Base-by-base conservation (phyloP, 2,888 invertebrate genomes). In the Chaitophorus viminalis region DNA sequence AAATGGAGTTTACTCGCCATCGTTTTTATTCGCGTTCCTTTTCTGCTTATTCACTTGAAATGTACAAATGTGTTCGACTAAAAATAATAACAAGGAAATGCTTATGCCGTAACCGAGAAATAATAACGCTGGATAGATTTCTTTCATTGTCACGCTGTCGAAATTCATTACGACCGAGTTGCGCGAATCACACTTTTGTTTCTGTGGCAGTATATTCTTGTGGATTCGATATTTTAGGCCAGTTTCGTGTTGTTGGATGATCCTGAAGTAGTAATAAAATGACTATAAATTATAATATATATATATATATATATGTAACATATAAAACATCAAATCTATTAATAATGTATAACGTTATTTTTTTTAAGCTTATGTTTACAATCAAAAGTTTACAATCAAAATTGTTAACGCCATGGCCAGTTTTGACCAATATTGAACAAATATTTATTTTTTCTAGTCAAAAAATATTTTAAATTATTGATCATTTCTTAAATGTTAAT, bases 161-260 rank as follows among this genome's bases (percentile, higher is more conserved):
- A 81, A 74, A 11, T 33, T 31, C 3, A 36, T 65, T 3, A 46
- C 21, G 6, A 25, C 36, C 31, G 79, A 65, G n/a, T 76, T 39
- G 18, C 25, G 18, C 9, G 87, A 87, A 81, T 65, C n/a, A 39
- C 87, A 87, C n/a, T 65, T 87, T 33, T 36, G 87, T n/a, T 87
- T 87, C 31, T 87, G 60, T 33, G 87, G 87, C 33, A 81, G 31
- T 21, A 60, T 31, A 1, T 39, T 36, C 18, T 46, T 81, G 31
- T 3, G 1, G 31, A 46, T 81, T 65, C 87, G 78, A 46, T 79
- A 17, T 60, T 39, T 79, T n/a, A 87, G 9, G 18, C 87, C 87
- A 18, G 60, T 29, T 79, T 87, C 87, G 17, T 81, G 17, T 81
- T 87, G 87, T 46, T 74, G 72, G 25, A 87, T 87, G 25, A 87